Percentiles rank a stretch among this genome's conserved stretches.
Evolutionary conservation across 2,888 invertebrate genomes (phyloP).

Genomic region (Pantelozetes paolii): DNA sequence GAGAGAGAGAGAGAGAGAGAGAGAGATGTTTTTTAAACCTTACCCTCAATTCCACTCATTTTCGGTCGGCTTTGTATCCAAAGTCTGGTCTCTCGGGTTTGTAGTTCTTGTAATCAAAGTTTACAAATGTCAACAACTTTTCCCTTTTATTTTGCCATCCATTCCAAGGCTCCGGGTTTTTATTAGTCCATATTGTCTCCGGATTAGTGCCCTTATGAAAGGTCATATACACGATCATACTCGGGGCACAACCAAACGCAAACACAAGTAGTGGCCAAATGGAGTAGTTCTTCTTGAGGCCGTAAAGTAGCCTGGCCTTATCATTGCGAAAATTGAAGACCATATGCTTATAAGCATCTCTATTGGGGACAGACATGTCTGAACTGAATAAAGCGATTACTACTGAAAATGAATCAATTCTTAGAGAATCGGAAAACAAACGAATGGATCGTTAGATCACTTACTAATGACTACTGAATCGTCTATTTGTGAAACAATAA

Average conservation of each 20-base stretch:
- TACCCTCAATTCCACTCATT: neutral
- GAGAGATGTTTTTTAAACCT: too few species aligned
- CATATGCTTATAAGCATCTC: constrained; percentile 36
- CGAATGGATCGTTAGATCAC: too few species aligned
- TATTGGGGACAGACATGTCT: neutral
- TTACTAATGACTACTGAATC: too few species aligned
- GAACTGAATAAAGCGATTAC: too few species aligned
- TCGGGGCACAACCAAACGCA: constrained; percentile 1
- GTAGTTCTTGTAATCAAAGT: constrained; percentile 31
- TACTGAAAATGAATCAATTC: too few species aligned
- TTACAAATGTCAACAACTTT: constrained; percentile 8
- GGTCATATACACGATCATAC: constrained; percentile 16
- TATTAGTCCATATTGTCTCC: neutral
- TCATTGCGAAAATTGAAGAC: neutral
- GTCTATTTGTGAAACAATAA: too few species aligned
- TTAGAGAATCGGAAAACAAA: too few species aligned
- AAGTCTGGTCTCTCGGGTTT: neutral
- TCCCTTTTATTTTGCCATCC: constrained; percentile 20
- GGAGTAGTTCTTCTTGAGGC: neutral
- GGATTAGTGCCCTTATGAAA: constrained; percentile 11
- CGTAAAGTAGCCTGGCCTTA: neutral
- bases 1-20: too few species aligned
- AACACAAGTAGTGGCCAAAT: constrained; percentile 22
- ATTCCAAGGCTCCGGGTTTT: constrained; percentile 29
- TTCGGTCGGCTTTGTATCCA: neutral